phyloP scores from a whole-genome alignment of 2,113 vertebrate species.

The Nannobrachium achirus region DNA sequence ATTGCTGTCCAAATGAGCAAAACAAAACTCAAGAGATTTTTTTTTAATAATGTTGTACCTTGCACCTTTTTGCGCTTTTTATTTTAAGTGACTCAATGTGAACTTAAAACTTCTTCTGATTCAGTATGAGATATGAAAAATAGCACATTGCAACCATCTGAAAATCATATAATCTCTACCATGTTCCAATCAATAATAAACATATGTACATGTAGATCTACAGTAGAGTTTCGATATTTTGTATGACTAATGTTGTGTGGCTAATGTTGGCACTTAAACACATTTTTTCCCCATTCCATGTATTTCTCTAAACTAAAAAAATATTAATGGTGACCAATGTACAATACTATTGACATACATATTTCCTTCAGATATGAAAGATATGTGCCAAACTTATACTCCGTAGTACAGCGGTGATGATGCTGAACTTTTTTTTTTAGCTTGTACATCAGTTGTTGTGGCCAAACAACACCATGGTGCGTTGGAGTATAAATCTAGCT shows the following conservation, averaged over 20 bases:
- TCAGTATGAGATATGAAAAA: neutral
- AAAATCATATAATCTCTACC: neutral
- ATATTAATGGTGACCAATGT: constrained; percentile 53
- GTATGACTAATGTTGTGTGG: constrained; percentile 55
- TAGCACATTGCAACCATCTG: neutral
- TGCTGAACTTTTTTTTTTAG: too few relatives aligned
- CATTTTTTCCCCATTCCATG: constrained; percentile 35
- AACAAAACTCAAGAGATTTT: neutral
- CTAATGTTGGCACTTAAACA: constrained; percentile 65
- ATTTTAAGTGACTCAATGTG: neutral
- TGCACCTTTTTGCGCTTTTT: neutral
- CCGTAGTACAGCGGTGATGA: too few relatives aligned
- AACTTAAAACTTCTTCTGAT: constrained; percentile 12
- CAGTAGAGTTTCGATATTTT: constrained; percentile 37
- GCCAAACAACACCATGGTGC: too few relatives aligned
- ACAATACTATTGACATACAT: constrained; percentile 45
- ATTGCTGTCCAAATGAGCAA: neutral
- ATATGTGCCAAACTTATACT: constrained; percentile 10
- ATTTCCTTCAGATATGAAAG: constrained; percentile 41
- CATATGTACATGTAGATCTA: neutral
- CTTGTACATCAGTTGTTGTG: too few relatives aligned
- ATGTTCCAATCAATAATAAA: too few relatives aligned
- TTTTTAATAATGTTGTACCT: neutral
- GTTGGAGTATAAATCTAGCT: too few relatives aligned
- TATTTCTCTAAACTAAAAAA: constrained; percentile 51